Evolutionary conservation across 2,797 vertebrate species (phyloP).

Genomic region (Apogon talboti): DNA sequence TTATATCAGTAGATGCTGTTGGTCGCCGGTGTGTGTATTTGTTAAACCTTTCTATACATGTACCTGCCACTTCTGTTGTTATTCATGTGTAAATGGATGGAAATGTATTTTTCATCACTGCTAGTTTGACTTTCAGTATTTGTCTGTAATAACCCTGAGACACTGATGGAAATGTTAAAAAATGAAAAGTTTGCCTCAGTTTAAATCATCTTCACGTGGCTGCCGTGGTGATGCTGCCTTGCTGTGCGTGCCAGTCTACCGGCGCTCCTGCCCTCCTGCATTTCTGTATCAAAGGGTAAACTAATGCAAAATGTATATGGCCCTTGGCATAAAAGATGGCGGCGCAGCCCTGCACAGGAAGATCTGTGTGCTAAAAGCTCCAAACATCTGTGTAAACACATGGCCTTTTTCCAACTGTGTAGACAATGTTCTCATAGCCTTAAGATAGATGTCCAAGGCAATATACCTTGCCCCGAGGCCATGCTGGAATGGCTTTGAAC

Average conservation of each 20-base stretch:
- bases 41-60: too few species aligned
- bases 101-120: too few species aligned
- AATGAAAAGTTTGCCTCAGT: too few species aligned
- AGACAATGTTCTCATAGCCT: constrained; percentile 80
- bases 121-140: too few species aligned
- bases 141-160: too few species aligned
- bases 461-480: constrained; percentile 78
- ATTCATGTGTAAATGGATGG: too few species aligned
- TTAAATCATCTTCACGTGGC: too few species aligned
- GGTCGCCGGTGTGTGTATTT: too few species aligned
- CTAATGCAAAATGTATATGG: constrained; percentile 85
- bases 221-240: too few species aligned
- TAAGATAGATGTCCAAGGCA: constrained; percentile 83
- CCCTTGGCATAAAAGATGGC: constrained; percentile 78
- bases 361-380: constrained; percentile 79
- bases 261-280: constrained; percentile 60
- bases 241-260: constrained; percentile 20
- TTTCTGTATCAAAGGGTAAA: constrained; percentile 78
- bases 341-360: constrained; percentile 58
- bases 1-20: too few species aligned
- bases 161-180: too few species aligned
- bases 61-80: too few species aligned
- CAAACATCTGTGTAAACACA: constrained; percentile 86
- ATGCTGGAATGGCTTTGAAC: constrained; percentile 72
- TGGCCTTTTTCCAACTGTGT: constrained; percentile 79